Evolutionary conservation across 2,113 vertebrate species (phyloP).

Genomic region (Corythoichthys intestinalis): DNA sequence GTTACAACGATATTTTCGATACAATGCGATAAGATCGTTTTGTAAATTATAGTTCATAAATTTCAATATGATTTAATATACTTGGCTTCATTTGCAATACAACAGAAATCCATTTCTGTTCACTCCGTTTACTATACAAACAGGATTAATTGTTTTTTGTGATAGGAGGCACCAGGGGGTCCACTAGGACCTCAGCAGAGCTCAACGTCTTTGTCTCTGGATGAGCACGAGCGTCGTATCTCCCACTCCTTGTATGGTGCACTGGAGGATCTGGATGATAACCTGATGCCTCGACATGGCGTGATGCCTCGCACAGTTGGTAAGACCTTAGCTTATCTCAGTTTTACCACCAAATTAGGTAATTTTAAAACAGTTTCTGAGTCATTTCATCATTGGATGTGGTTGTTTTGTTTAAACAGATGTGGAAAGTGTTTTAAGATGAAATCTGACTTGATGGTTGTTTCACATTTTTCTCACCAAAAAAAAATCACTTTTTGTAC

Average conservation of each 20-base stretch:
- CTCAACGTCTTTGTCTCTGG: constrained; percentile 75
- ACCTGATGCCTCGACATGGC: constrained; percentile 75
- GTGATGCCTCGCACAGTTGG: constrained; percentile 81
- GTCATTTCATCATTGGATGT: not conserved
- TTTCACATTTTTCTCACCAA: not conserved
- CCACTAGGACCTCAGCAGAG: constrained; percentile 78
- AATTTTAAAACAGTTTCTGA: not conserved
- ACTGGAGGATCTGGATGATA: constrained; percentile 86
- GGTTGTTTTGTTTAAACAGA: not conserved
- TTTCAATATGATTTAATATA: too few relatives aligned
- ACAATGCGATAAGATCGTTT: too few relatives aligned
- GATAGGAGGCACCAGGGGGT: constrained; percentile 78
- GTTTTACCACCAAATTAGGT: not conserved
- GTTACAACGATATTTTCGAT: not conserved
- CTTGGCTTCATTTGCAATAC: not conserved
- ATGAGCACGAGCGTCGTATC: constrained; percentile 89
- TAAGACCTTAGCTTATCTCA: constrained; percentile 57
- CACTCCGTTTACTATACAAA: too few relatives aligned
- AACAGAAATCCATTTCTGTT: not conserved
- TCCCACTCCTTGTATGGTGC: constrained; percentile 89
- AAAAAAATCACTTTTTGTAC: too few relatives aligned
- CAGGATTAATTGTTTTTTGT: not conserved
- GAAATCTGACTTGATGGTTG: not conserved
- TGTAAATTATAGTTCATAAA: too few relatives aligned
- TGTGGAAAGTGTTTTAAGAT: not conserved